Evolutionary conservation across 2,888 invertebrate genomes (phyloP).

Genomic region (Lomographa bimaculata): DNA sequence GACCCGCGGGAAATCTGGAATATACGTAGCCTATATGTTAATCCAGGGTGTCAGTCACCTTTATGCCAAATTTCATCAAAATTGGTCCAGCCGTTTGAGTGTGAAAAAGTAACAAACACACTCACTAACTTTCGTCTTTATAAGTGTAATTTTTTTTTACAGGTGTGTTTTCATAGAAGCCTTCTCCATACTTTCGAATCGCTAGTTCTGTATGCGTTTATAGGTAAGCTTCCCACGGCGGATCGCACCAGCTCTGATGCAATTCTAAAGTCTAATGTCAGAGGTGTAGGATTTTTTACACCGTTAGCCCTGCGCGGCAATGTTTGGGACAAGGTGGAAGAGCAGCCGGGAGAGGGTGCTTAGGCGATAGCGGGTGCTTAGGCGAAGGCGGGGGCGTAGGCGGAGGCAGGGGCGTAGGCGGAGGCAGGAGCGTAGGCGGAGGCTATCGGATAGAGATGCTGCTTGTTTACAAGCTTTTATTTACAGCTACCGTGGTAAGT

Average conservation of each 20-base stretch:
- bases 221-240: slow-evolving; percentile 75
- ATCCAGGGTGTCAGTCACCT: no score
- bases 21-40: no score
- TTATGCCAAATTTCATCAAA: no score
- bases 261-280: slow-evolving; percentile 78
- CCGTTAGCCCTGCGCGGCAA: slow-evolving; percentile 67
- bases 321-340: slow-evolving; percentile 34
- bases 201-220: slow-evolving; percentile 45
- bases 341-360: slow-evolving; percentile 12
- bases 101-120: no score
- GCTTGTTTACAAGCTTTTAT: no score
- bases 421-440: neutral
- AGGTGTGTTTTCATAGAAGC: slow-evolving; percentile 32
- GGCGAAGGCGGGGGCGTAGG: slow-evolving; percentile 22
- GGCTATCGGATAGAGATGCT: no score
- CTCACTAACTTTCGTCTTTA: no score
- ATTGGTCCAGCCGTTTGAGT: neutral
- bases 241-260: slow-evolving; percentile 70
- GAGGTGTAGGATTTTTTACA: slow-evolving; percentile 77
- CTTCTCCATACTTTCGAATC: slow-evolving; percentile 39
- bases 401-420: slow-evolving; percentile 8
- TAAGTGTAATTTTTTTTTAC: no score
- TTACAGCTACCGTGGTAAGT: no score
- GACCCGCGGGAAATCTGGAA: no score
- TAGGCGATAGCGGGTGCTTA: neutral